phyloP scores from a whole-genome alignment of 2,113 vertebrate genomes.

The Seriola dumerili region DNA sequence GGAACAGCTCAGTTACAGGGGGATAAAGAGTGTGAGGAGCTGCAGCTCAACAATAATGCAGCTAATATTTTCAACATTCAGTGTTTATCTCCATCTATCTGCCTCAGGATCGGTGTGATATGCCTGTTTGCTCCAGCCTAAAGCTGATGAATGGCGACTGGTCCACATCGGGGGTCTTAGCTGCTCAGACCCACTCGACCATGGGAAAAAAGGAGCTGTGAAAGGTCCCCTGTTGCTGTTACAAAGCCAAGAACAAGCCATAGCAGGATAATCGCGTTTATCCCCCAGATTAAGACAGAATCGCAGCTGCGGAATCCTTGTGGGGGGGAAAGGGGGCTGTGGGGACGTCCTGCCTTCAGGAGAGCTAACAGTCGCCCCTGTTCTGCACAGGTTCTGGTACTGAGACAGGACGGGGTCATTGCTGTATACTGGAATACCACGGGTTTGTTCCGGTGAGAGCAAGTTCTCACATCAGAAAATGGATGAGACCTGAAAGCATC shows the following conservation, averaged over 20 bases:
- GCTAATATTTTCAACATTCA: slow-evolving; percentile 1
- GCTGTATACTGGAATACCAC: neutral
- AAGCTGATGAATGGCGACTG: slow-evolving; percentile 63
- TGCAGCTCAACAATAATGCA: slow-evolving; percentile 1
- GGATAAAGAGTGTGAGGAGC: slow-evolving; percentile 15
- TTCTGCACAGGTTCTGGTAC: slow-evolving; percentile 19
- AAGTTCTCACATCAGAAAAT: neutral
- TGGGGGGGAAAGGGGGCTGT: slow-evolving; percentile 77
- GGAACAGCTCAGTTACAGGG: neutral
- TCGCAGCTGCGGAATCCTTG: slow-evolving; percentile 89
- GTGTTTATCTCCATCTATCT: slow-evolving; percentile 22
- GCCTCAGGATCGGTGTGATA: slow-evolving; percentile 9
- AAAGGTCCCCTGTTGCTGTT: slow-evolving; percentile 91
- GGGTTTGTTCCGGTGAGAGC: neutral
- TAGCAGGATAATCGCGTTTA: slow-evolving; percentile 91
- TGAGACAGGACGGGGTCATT: neutral
- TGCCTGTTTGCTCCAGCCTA: slow-evolving; percentile 40
- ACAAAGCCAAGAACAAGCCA: slow-evolving; percentile 91
- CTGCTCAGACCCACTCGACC: slow-evolving; percentile 86
- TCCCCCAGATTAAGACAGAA: slow-evolving; percentile 93
- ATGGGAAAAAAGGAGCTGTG: slow-evolving; percentile 87
- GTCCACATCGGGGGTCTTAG: slow-evolving; percentile 81
- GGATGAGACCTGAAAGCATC: neutral
- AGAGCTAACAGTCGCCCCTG: slow-evolving; percentile 58
- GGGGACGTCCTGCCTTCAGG: slow-evolving; percentile 77